Conservation (phyloP, 2,113 vertebrate species). For the Menidia beryllina region DNA sequence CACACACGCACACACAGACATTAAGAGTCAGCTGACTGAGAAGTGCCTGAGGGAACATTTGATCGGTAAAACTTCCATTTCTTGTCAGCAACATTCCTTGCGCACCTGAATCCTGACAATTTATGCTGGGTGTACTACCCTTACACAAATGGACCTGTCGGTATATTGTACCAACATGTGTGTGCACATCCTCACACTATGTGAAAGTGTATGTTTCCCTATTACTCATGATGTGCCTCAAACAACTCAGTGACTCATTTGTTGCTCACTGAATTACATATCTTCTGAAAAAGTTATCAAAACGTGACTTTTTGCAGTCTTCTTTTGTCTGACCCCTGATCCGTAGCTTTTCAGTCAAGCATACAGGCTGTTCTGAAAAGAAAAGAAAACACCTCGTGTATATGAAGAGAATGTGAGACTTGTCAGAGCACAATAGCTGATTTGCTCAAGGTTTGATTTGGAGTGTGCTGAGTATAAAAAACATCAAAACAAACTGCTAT, state of each 20-base stretch:
- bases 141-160: not conserved
- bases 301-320: not conserved
- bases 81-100: slow-evolving; percentile 65
- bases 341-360: not conserved
- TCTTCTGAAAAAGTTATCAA: not conserved
- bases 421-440: slow-evolving; percentile 13
- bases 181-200: not conserved
- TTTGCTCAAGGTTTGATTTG: slow-evolving; percentile 24
- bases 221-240: not conserved
- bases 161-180: not conserved
- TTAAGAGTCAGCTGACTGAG: slow-evolving; percentile 64
- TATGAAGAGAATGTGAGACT: slow-evolving; percentile 16
- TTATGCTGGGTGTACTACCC: slow-evolving; percentile 23
- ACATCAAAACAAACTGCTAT: not conserved
- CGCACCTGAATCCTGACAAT: slow-evolving; percentile 55
- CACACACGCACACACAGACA: slow-evolving; percentile 23
- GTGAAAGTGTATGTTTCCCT: not conserved
- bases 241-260: not conserved
- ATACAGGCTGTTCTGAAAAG: not conserved
- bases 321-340: slow-evolving; percentile 5
- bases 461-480: not conserved
- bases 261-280: not conserved
- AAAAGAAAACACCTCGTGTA: slow-evolving; percentile 6
- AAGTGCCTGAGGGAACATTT: slow-evolving; percentile 49
- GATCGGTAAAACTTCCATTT: slow-evolving; percentile 26